These are phyloP conservation scores for Platypus cylindrus DNA, from an alignment of 2,888 invertebrate species.

Conservation along the genomic window DNA sequence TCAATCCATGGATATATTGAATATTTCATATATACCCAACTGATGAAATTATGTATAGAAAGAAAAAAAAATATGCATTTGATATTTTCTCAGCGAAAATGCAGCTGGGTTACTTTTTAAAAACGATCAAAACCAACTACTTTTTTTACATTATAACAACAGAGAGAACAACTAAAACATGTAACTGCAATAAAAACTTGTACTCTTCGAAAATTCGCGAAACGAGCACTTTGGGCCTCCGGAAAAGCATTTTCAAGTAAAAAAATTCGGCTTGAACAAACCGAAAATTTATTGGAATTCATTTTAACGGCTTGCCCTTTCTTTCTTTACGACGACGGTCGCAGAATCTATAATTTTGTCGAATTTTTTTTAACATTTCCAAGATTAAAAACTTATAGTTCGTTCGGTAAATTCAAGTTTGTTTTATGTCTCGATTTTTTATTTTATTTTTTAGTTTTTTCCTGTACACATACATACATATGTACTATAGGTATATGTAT, in stretches of 20 bases:
- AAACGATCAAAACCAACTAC: too few species aligned
- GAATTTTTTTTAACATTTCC: constrained; percentile 11
- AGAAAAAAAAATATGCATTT: too few species aligned
- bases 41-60: too few species aligned
- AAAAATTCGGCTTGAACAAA: constrained; percentile 11
- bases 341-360: constrained; percentile 14
- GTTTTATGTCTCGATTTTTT: constrained; percentile 8
- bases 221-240: constrained; percentile 9
- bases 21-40: too few species aligned
- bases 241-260: constrained; percentile 10
- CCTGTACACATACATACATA: too few species aligned
- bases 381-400: constrained; percentile 11
- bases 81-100: too few species aligned
- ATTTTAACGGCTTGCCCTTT: constrained; percentile 14
- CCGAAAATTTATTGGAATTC: constrained; percentile 15
- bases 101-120: too few species aligned
- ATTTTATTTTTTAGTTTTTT: too few species aligned
- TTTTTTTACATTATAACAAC: too few species aligned
- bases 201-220: constrained; percentile 12
- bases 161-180: constrained; percentile 5
- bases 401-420: too few species aligned
- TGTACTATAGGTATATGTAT: too few species aligned
- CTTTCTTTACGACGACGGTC: constrained; percentile 14
- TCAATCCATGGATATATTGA: too few species aligned
- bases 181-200: constrained; percentile 10